phyloP scores from a whole-genome alignment of 2,113 vertebrate species.

The Danio rerio region GRCz12tu NC_133188.1:43203501-43204000 shows the following conservation, averaged over 20 bases:
- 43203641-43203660: constrained; percentile 18
- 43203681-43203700: constrained; percentile 22
- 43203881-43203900: no score
- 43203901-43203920: no score
- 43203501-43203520: background rate
- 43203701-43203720: constrained; percentile 9
- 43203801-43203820: background rate
- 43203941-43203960: no score
- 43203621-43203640: constrained; percentile 11
- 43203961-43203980: no score
- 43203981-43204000: no score
- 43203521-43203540: constrained; percentile 6
- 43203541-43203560: constrained; percentile 22
- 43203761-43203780: background rate
- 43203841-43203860: background rate
- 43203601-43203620: background rate
- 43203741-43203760: constrained; percentile 22
- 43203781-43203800: no score
- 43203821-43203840: background rate
- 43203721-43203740: background rate
- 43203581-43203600: background rate
- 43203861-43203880: no score
- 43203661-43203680: background rate
- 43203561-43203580: background rate
- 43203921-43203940: no score